Base-by-base conservation (phyloP, 2,113 vertebrate species). In the Lathamus discolor region DNA sequence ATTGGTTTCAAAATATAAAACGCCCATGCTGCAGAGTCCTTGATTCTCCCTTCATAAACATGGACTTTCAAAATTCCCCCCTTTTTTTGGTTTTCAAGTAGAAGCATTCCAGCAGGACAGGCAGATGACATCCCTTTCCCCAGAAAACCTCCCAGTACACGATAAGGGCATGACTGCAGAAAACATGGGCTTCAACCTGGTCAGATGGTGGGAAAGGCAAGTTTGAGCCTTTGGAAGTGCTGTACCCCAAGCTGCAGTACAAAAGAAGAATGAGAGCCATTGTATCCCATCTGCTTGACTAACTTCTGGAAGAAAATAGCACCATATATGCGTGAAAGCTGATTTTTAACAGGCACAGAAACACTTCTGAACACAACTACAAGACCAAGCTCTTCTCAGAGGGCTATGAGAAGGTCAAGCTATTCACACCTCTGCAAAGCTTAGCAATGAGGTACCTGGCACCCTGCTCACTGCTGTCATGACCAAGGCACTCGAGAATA, bases 101-200 rank as follows among this genome's bases (percentile, higher is more conserved):
- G 49, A 72, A 78, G 14, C 10, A 49, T 61, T 61, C 27, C 41
- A 85, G 35, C 35, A 80, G 31, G 20, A 75, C 7, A 55, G 41
- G 63, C 4, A 57, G 18, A 41, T 3, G 1, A 57, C 7, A 25
- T 4, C 19, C 11, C 23, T 31, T 57, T 51, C 15, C 18, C 39
- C 54, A 75, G 43, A 39, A 57, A 68, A 63, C 17, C 11, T 13
- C 13, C 20, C n/a, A 48, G 10, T 9, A 18, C 0, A 1, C 28
- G 19, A 12, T 5, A 11, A 11, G 8, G 46, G 20, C 3, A 3
- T 7, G 12, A 63, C 8, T 31, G 43, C 37, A 39, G 37, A 57
- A 85, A 81, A 70, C 3, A 2, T 4, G 10, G 44, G 7, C 14
- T 24, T 51, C 28, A 29, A 24, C 10, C 63, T 41, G 35, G 11